Conservation (phyloP, 2,888 invertebrate species). For the Mythimna pallens region DNA sequence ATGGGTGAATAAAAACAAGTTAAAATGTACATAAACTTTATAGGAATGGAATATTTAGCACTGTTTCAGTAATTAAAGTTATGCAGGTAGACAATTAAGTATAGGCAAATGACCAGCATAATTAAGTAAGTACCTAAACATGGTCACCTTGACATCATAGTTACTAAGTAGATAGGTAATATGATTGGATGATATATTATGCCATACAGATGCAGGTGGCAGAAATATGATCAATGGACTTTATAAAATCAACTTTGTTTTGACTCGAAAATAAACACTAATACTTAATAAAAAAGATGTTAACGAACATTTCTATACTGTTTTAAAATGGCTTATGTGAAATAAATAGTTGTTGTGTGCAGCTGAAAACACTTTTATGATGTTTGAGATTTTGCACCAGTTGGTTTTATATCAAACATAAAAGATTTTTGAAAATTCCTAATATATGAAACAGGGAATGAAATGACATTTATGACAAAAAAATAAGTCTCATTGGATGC, state of each 20-base stretch:
- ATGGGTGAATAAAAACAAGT: slow-evolving; percentile 27
- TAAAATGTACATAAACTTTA: slow-evolving; percentile 21
- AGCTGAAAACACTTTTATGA: neutral
- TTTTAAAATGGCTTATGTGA: neutral
- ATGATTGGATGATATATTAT: slow-evolving; percentile 15
- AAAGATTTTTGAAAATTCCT: neutral
- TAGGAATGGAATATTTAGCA: slow-evolving; percentile 38
- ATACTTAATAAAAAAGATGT: neutral
- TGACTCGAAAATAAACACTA: neutral
- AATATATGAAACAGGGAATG: neutral
- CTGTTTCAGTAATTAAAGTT: slow-evolving; percentile 29
- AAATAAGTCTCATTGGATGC: neutral
- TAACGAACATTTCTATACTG: neutral
- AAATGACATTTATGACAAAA: neutral
- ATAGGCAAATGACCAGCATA: slow-evolving; percentile 58
- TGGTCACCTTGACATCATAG: slow-evolving; percentile 64
- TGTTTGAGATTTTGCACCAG: neutral
- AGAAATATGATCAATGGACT: neutral
- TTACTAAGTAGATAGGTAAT: slow-evolving; percentile 13
- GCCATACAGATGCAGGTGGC: slow-evolving; percentile 24
- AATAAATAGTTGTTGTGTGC: neutral
- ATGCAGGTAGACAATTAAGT: slow-evolving; percentile 53
- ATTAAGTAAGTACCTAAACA: slow-evolving; percentile 51
- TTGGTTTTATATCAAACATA: neutral
- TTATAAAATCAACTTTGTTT: neutral